phyloP scores from a whole-genome alignment of 2,113 vertebrate species.

The Thamnaconus septentrionalis region DNA sequence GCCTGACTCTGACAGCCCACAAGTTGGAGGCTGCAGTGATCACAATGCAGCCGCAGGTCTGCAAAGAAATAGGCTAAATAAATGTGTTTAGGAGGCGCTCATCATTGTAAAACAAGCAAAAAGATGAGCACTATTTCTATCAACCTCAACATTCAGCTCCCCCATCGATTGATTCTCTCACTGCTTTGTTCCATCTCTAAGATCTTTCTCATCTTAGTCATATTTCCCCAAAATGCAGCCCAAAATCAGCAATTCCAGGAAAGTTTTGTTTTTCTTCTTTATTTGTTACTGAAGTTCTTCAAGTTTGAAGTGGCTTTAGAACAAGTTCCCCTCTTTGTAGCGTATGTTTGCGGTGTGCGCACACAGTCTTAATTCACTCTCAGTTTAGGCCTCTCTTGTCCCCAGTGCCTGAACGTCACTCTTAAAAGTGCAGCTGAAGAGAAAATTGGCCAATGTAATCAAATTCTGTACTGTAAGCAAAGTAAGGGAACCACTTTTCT shows the following conservation, averaged over 20 bases:
- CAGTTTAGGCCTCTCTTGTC: not conserved
- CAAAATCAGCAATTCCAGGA: not conserved
- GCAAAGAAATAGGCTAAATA: too few relatives aligned
- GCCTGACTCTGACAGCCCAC: not conserved
- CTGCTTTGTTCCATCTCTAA: not conserved
- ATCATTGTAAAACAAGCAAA: too few relatives aligned
- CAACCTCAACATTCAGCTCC: too few relatives aligned
- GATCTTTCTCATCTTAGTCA: slow-evolving; percentile 2
- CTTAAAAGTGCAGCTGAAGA: not conserved
- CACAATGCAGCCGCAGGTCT: too few relatives aligned
- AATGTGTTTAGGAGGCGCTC: too few relatives aligned
- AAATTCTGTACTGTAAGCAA: not conserved
- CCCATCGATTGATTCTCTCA: too few relatives aligned
- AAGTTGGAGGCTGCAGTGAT: not conserved
- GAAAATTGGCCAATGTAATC: not conserved
- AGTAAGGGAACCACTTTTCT: not conserved
- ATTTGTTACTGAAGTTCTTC: not conserved
- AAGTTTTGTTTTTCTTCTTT: not conserved
- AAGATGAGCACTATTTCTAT: too few relatives aligned
- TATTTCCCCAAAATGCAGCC: not conserved
- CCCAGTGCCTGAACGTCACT: not conserved
- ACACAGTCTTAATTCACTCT: slow-evolving; percentile 2
- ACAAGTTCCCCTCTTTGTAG: not conserved
- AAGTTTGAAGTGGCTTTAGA: slow-evolving; percentile 1
- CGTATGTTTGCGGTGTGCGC: not conserved